Evolutionary conservation across 2,113 vertebrate species (phyloP).

Genomic region (Numida meleagris): DNA sequence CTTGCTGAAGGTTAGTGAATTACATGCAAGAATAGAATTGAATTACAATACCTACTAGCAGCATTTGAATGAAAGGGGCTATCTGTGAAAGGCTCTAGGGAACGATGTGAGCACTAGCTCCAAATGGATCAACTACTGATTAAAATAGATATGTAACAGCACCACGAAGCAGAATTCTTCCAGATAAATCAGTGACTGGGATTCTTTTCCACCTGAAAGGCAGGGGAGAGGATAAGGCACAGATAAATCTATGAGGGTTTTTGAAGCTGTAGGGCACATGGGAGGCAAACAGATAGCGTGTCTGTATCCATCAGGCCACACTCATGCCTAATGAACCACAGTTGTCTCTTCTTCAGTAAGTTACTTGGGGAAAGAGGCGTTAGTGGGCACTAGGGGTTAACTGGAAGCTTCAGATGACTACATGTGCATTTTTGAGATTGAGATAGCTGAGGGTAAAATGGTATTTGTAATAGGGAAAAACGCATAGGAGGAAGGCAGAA

Average conservation of each 20-base stretch:
- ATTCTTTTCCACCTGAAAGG: background rate
- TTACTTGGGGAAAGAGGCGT: background rate
- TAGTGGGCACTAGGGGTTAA: background rate
- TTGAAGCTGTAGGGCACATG: accelerated
- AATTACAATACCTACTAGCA: background rate
- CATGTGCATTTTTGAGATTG: background rate
- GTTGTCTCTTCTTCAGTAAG: background rate
- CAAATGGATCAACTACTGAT: background rate
- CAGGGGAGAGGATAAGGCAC: background rate
- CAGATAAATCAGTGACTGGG: background rate
- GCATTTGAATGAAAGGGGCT: slow-evolving; percentile 5
- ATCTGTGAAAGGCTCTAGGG: background rate
- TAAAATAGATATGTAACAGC: background rate
- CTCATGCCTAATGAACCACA: background rate
- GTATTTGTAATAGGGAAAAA: background rate
- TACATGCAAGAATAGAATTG: slow-evolving; percentile 3
- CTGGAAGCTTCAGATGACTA: background rate
- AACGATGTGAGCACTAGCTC: background rate
- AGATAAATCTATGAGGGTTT: background rate
- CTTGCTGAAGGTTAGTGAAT: slow-evolving; percentile 29
- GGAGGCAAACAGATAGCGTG: background rate
- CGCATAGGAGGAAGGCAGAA: background rate
- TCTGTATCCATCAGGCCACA: background rate
- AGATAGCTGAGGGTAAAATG: background rate
- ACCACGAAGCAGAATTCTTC: background rate